Conservation (phyloP, 2,888 invertebrate genomes). For the Ctena decussata region DNA sequence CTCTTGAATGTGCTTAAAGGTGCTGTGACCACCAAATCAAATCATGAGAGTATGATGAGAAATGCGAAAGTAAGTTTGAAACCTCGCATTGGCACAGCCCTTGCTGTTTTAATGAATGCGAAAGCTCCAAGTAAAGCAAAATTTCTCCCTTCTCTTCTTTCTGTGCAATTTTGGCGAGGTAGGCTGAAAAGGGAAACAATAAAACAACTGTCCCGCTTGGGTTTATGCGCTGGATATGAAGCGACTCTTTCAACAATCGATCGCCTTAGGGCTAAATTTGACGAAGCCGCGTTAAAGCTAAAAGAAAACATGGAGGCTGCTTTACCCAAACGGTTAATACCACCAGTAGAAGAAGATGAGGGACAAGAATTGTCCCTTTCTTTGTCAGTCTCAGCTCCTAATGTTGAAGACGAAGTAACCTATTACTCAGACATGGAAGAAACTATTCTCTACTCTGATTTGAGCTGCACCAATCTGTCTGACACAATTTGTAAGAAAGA, state of each 20-base stretch:
- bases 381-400: background rate
- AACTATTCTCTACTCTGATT: background rate
- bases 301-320: conserved; percentile 12
- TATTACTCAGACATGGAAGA: background rate
- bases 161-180: conserved; percentile 54
- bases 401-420: conserved; percentile 12
- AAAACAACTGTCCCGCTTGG: conserved; percentile 33
- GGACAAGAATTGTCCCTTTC: background rate
- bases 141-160: conserved; percentile 43
- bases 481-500: too few relatives aligned
- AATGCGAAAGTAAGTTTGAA: conserved; percentile 22
- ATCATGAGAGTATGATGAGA: conserved; percentile 18
- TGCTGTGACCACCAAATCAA: conserved; percentile 15
- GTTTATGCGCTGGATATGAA: conserved; percentile 39
- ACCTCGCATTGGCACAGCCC: conserved; percentile 33
- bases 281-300: conserved; percentile 3
- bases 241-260: conserved; percentile 39
- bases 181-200: conserved; percentile 45
- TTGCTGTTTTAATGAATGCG: conserved; percentile 27
- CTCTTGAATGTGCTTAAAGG: conserved; percentile 21
- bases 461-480: background rate
- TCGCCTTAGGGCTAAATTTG: conserved; percentile 20
- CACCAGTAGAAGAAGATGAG: background rate
- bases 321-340: background rate
- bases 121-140: conserved; percentile 22